phyloP scores from a whole-genome alignment of 2,113 vertebrate genomes.

The Rallus limicola region DNA sequence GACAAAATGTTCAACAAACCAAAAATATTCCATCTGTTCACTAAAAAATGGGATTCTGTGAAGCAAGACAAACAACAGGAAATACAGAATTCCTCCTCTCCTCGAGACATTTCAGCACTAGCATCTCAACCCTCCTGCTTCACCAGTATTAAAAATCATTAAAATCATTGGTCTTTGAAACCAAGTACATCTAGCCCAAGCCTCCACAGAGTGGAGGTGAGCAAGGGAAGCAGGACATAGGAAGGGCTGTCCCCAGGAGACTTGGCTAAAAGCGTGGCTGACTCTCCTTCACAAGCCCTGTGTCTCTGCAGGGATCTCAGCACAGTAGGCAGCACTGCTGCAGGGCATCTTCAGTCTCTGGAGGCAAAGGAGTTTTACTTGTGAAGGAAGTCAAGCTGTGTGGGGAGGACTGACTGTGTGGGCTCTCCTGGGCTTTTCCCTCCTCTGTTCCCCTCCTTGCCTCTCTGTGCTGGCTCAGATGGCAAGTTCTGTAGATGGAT shows the following conservation, averaged over 20 bases:
- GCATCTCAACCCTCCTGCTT: neutral
- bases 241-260: neutral
- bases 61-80: constrained; percentile 39
- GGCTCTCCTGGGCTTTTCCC: neutral
- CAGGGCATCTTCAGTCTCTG: neutral
- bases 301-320: accelerated
- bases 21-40: constrained; percentile 63
- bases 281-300: neutral
- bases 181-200: neutral
- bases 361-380: neutral
- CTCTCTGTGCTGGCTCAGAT: neutral
- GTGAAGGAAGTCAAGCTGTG: neutral
- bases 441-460: neutral
- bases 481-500: neutral
- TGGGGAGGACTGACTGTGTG: neutral
- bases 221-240: accelerated
- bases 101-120: neutral
- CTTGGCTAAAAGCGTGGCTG: accelerated
- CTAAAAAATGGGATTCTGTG: constrained; percentile 25
- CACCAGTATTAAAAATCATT: neutral
- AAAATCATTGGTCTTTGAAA: neutral
- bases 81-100: neutral
- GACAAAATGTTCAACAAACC: constrained; percentile 68
- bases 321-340: neutral
- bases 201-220: neutral